Percentiles rank a stretch among this genome's conserved stretches.
These are phyloP conservation scores for Cancer borealis DNA, from an alignment of 2,888 invertebrate genomes.

Conservation along the genomic window DNA sequence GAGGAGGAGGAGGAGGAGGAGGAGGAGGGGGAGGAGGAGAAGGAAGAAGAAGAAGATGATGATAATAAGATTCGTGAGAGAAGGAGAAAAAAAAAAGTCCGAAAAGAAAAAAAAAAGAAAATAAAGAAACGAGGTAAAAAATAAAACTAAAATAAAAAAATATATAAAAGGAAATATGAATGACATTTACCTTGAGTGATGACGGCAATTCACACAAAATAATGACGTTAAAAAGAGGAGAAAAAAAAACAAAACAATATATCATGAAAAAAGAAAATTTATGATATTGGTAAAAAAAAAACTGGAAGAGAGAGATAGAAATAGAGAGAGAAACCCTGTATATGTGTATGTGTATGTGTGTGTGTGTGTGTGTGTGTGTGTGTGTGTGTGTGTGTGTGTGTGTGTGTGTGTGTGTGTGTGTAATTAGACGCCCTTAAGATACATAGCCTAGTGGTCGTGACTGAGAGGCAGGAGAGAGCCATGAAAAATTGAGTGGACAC, in stretches of 20 bases:
- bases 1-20: neutral
- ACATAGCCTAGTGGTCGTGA: neutral
- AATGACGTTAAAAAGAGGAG: neutral
- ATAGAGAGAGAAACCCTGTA: neutral
- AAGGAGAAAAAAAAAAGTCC: neutral
- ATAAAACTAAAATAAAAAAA: neutral
- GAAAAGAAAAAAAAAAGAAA: neutral
- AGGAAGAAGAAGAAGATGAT: neutral
- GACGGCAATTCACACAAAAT: neutral
- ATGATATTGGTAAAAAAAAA: neutral
- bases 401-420: constrained; percentile 40
- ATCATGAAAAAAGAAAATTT: constrained; percentile 18
- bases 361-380: constrained; percentile 38
- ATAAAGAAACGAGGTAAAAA: neutral
- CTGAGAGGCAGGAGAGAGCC: neutral
- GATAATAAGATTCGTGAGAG: constrained; percentile 4
- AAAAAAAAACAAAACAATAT: neutral
- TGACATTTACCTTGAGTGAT: constrained; percentile 12
- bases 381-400: constrained; percentile 40
- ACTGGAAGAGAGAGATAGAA: constrained; percentile 44
- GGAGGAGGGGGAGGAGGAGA: neutral
- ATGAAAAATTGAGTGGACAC: neutral
- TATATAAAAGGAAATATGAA: neutral
- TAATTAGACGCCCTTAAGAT: neutral
- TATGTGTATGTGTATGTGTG: neutral